Evolutionary conservation across 2,113 vertebrate species (phyloP), one percentile per base, ranked within the genome.

Genomic region (Carassius carassius): DNA sequence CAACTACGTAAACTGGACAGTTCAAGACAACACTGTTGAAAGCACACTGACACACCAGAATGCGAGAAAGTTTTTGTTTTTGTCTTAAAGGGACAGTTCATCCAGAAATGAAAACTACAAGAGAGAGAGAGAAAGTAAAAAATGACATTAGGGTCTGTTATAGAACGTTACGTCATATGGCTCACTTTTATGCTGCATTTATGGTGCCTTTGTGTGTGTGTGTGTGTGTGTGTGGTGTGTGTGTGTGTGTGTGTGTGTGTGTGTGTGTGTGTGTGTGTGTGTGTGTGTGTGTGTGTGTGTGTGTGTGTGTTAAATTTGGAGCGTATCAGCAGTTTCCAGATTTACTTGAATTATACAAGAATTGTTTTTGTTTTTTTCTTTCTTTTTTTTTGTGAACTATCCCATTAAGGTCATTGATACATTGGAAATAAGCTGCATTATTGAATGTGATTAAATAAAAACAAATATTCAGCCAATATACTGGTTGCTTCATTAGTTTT

Each of bases 351-450:
- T 73, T 21, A 73, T 73, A 41, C 19, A 2, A 44, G 7, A 37
- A 21, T 37, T n/a, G n/a, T 29, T 29, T 29, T 29, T 29, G 1
- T 29, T 29, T 29, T 29, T 29, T 29, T 29, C 2, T 72, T 9
- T 9, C 0, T 9, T 44, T 73, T 44, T 73, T 73, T 23, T 47
- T 44, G 2, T 47, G 21, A 73, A 23, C 21, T 47, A 47, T 73
- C 13, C 37, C 41, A 84, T 25, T 72, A 76, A 63, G 21, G 81
- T 58, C 83, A 49, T 84, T 81, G 67, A 87, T 54, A 5, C 21
- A 8, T 21, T 62, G 56, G 41, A 41, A 35, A 80, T 37, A 49
- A 81, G 11, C 35, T 13, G 2, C 25, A 81, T 81, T 32, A 9
- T 1, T 47, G 35, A 80, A 13, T 62, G 25, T 81, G 44, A 81